Evolutionary conservation across 2,888 invertebrate species (phyloP).

Genomic region (Volucella inflata): DNA sequence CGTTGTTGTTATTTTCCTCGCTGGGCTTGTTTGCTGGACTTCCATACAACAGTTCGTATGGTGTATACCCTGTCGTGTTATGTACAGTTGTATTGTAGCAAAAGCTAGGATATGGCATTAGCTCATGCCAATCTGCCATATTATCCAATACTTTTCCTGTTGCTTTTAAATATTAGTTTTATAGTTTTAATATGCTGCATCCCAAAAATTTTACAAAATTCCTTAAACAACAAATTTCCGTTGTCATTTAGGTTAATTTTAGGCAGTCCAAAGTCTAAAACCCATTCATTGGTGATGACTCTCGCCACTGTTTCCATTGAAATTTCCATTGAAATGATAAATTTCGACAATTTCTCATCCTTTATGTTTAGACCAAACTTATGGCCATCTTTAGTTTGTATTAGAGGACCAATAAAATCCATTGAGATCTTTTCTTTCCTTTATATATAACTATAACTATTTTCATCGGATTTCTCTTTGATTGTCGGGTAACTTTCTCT

Average conservation of each 20-base stretch:
- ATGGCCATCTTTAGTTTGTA: constrained; percentile 32
- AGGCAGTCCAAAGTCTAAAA: too few species aligned
- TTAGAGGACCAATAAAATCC: constrained; percentile 48
- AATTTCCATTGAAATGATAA: constrained; percentile 24
- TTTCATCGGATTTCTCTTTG: constrained; percentile 43
- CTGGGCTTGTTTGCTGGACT: constrained; percentile 20
- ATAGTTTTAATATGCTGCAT: constrained; percentile 38
- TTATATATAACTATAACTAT: constrained; percentile 38
- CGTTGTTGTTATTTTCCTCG: constrained; percentile 14
- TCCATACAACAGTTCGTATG: constrained; percentile 30
- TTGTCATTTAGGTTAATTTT: too few species aligned
- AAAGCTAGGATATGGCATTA: constrained; percentile 46
- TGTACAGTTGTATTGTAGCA: constrained; percentile 40
- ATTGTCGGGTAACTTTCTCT: constrained; percentile 36
- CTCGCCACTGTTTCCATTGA: too few species aligned
- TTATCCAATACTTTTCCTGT: constrained; percentile 33
- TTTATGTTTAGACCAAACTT: constrained; percentile 44
- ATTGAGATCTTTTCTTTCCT: constrained; percentile 42
- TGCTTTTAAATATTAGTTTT: constrained; percentile 41
- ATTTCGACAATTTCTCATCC: constrained; percentile 44
- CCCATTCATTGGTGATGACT: too few species aligned
- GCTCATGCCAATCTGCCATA: constrained; percentile 34
- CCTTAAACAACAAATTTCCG: too few species aligned
- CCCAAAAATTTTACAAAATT: too few species aligned
- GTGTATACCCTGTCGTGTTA: constrained; percentile 39